phyloP scores from a whole-genome alignment of 2,113 vertebrate species.

The Tyrannus savana region DNA sequence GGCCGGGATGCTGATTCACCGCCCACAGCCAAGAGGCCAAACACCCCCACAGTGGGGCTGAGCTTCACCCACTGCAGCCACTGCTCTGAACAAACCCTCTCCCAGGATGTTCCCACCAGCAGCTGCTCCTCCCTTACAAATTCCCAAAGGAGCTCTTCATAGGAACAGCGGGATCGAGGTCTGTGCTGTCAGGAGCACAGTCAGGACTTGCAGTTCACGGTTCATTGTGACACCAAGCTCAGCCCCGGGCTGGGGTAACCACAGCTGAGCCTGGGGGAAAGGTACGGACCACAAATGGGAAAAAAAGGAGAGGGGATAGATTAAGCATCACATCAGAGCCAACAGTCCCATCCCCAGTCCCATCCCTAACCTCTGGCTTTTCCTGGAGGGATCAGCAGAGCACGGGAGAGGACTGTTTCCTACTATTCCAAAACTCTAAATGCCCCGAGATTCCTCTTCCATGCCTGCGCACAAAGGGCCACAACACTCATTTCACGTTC shows the following conservation, averaged over 20 bases:
- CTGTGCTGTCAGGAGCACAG: neutral
- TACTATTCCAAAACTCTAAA: neutral
- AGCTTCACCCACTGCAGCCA: neutral
- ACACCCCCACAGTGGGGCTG: neutral
- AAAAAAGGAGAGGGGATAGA: rapidly evolving
- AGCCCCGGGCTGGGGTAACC: neutral
- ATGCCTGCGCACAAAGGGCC: neutral
- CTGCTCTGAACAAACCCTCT: neutral
- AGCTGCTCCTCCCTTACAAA: neutral
- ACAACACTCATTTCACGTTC: neutral
- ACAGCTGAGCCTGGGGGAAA: neutral
- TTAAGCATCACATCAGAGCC: neutral
- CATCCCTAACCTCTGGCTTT: neutral
- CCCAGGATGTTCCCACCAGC: neutral
- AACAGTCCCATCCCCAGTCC: neutral
- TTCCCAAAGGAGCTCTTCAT: rapidly evolving
- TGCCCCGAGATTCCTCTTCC: neutral
- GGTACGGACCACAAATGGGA: no score
- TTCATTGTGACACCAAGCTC: neutral
- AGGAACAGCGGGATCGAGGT: neutral
- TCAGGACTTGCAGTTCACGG: neutral
- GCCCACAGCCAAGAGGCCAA: neutral
- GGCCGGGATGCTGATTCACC: neutral
- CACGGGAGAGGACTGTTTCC: neutral
- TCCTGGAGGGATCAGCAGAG: neutral